phyloP scores from a whole-genome alignment of 64 coral and sea anemone species.

The Pachyseris speciosa region DNA sequence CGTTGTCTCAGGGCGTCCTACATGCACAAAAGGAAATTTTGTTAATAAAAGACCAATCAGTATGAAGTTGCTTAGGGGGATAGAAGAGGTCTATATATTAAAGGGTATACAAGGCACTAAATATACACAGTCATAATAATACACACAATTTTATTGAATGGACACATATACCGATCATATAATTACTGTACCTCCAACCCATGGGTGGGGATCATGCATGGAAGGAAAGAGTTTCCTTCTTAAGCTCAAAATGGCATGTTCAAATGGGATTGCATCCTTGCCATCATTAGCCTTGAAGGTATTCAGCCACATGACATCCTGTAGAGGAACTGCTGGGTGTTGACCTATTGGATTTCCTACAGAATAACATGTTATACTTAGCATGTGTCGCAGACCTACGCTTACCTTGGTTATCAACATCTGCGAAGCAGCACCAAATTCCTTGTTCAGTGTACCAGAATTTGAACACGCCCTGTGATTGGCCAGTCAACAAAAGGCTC shows the following conservation, averaged over 20 bases:
- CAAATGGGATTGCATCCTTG: constrained; percentile 5
- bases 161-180: not conserved
- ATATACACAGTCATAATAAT: too few species aligned
- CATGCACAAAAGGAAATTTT: not conserved
- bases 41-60: too few species aligned
- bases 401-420: too few species aligned
- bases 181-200: constrained; percentile 24
- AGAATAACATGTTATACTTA: too few species aligned
- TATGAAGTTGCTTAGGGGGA: too few species aligned
- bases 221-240: constrained; percentile 68
- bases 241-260: constrained; percentile 2
- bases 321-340: constrained; percentile 45
- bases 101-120: too few species aligned
- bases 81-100: not conserved
- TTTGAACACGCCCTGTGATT: too few species aligned
- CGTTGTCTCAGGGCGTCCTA: constrained; percentile 6
- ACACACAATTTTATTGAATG: not conserved
- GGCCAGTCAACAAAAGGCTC: too few species aligned
- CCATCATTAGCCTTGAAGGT: not conserved
- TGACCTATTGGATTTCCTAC: too few species aligned
- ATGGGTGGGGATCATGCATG: constrained; percentile 30
- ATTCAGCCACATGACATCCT: constrained; percentile 63
- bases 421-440: too few species aligned
- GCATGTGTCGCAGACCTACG: too few species aligned
- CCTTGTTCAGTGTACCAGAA: too few species aligned